These are phyloP conservation scores for Hyperoplus lanceolatus DNA, from an alignment of 2,797 vertebrate genomes.

Conservation along the genomic window DNA sequence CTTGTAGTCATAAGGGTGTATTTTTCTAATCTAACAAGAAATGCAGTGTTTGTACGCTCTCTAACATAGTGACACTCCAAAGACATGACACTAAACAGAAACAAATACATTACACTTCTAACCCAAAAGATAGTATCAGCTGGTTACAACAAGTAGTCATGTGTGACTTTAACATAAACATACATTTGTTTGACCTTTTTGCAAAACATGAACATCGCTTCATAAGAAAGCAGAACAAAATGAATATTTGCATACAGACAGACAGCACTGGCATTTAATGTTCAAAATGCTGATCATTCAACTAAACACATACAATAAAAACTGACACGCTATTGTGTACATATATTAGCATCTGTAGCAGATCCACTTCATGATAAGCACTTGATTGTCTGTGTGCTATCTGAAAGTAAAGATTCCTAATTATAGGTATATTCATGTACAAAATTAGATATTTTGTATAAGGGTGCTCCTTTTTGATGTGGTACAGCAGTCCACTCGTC, in stretches of 20 bases:
- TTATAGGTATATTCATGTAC: neutral
- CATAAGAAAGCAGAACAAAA: neutral
- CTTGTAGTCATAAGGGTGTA: neutral
- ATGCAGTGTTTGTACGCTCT: neutral
- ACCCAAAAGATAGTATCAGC: neutral
- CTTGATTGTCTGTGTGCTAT: neutral
- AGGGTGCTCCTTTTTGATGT: neutral
- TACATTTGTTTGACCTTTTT: neutral
- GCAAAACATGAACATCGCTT: neutral
- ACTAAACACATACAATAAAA: neutral
- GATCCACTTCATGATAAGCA: neutral
- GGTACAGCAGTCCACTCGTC: neutral
- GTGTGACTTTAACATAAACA: neutral
- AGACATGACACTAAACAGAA: fast-evolving
- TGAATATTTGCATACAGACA: neutral
- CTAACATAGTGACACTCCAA: neutral
- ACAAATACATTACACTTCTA: neutral
- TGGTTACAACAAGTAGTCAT: neutral
- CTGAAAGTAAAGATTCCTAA: neutral
- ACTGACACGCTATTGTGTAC: neutral
- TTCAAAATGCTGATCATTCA: neutral
- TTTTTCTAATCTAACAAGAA: neutral
- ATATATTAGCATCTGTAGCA: neutral
- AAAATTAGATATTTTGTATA: neutral
- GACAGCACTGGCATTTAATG: neutral